Conservation (phyloP, 2,797 vertebrate species). For the Sebastes flavidus region DNA sequence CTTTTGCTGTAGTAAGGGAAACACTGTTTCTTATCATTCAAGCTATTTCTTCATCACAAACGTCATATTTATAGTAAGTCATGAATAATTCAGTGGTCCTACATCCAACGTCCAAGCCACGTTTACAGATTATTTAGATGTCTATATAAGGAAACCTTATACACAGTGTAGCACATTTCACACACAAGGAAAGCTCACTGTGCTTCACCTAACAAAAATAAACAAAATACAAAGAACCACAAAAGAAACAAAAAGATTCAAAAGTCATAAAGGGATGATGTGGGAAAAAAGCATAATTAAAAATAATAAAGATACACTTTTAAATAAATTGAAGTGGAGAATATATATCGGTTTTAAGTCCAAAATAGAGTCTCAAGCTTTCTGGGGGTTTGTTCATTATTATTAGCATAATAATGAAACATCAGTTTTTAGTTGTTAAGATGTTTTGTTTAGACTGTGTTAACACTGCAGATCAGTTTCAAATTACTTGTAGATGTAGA, state of each 20-base stretch:
- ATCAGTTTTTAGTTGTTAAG: neutral
- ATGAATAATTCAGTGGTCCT: conserved; percentile 5
- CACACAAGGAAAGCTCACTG: neutral
- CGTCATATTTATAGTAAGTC: neutral
- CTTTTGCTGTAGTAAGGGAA: neutral
- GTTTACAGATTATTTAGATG: neutral
- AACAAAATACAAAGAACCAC: neutral
- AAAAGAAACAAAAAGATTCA: neutral
- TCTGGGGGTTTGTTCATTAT: neutral
- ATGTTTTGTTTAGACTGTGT: neutral
- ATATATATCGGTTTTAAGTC: neutral
- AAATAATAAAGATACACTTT: neutral
- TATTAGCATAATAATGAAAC: neutral
- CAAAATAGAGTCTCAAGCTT: neutral
- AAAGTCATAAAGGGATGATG: neutral
- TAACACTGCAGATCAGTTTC: neutral
- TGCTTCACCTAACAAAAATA: neutral
- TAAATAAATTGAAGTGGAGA: neutral
- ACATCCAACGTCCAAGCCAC: neutral
- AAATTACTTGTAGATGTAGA: neutral
- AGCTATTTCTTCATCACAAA: conserved; percentile 3
- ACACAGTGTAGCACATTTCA: neutral
- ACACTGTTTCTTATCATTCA: neutral
- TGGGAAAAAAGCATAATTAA: neutral
- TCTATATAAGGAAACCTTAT: neutral